These are phyloP conservation scores for Bubo blakistoni DNA, from an alignment of 2,113 vertebrate genomes.

Conservation along the genomic window DNA sequence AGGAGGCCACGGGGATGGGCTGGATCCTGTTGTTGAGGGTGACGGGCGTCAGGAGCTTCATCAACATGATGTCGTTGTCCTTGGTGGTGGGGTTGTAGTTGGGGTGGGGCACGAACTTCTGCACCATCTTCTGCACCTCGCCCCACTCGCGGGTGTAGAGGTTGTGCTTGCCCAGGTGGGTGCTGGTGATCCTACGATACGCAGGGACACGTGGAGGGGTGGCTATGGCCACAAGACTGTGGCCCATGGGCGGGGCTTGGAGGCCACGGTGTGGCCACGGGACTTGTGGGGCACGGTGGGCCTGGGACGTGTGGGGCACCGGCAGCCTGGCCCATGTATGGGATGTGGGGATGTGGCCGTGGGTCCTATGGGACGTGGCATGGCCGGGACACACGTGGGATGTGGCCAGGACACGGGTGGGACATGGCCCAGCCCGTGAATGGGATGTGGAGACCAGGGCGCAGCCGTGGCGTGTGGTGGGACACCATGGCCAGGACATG, in stretches of 20 bases:
- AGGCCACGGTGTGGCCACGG: rapidly evolving
- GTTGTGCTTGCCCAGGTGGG: slow-evolving; percentile 46
- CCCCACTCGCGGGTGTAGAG: background rate
- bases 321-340: too few species aligned
- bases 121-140: background rate
- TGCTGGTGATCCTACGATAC: background rate
- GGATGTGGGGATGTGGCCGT: background rate
- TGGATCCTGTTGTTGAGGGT: slow-evolving; percentile 69
- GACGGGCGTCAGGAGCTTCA: slow-evolving; percentile 69
- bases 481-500: too few species aligned
- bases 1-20: slow-evolving; percentile 72
- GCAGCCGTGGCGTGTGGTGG: too few species aligned
- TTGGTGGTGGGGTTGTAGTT: slow-evolving; percentile 60
- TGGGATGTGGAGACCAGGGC: too few species aligned
- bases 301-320: background rate
- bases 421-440: too few species aligned
- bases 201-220: background rate
- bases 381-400: background rate
- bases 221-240: background rate
- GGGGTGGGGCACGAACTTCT: slow-evolving; percentile 35
- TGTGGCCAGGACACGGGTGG: too few species aligned
- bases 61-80: slow-evolving; percentile 83
- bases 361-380: rapidly evolving
- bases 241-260: background rate
- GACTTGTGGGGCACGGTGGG: rapidly evolving